Evolutionary conservation across 1,140 invertebrate genomes (phyloP).

Genomic region (Lepidurus couesii): DNA sequence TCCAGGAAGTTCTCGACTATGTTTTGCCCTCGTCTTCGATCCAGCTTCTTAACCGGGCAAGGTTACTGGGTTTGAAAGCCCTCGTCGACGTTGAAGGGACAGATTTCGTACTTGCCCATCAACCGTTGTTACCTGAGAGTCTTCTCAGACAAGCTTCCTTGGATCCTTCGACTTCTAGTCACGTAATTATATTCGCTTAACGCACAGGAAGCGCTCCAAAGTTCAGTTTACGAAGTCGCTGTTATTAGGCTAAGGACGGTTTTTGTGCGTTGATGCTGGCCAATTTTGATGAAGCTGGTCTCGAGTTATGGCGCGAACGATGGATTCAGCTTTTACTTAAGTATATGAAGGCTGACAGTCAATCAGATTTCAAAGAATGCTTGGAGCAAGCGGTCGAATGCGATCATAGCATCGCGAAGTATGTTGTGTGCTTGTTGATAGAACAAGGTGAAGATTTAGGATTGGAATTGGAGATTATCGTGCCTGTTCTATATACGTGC

Average conservation of each 20-base stretch:
- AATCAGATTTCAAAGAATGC: slow-evolving; percentile 6
- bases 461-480: background rate
- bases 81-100: background rate
- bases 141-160: background rate
- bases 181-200: background rate
- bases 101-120: background rate
- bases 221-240: background rate
- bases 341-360: background rate
- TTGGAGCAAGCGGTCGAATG: background rate
- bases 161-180: background rate
- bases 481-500: background rate
- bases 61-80: background rate
- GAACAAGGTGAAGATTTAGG: background rate
- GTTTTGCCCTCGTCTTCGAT: background rate
- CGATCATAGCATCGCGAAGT: background rate
- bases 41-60: background rate
- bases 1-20: background rate
- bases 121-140: background rate
- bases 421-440: background rate
- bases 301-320: background rate
- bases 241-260: background rate
- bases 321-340: background rate
- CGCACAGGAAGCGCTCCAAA: background rate
- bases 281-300: background rate
- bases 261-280: slow-evolving; percentile 1